phyloP scores from a whole-genome alignment of 2,113 vertebrate species.

The Myotis davidii region DNA sequence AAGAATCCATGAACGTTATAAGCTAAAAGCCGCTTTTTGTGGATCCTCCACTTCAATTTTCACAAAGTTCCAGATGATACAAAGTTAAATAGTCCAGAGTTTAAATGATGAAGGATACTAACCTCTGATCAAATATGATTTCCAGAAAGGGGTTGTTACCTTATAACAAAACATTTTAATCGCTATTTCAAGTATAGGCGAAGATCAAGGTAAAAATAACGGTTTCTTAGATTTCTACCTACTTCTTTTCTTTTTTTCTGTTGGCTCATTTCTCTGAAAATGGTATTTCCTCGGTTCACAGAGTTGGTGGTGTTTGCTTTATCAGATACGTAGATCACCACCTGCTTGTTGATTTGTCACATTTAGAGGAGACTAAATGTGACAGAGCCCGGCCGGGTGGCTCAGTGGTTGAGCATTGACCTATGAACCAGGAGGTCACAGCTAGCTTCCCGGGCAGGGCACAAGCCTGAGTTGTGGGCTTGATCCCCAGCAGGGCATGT shows the following conservation, averaged over 20 bases:
- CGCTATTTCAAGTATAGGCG: not conserved
- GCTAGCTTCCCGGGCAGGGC: too few species aligned
- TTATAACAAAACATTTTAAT: not conserved
- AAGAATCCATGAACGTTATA: not conserved
- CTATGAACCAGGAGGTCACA: too few species aligned
- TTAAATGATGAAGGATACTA: not conserved
- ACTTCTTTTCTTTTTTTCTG: not conserved
- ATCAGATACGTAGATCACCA: not conserved
- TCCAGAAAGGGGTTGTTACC: not conserved
- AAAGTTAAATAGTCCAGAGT: not conserved
- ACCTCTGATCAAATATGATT: not conserved
- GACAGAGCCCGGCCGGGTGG: too few species aligned
- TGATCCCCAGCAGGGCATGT: too few species aligned
- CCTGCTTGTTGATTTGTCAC: not conserved
- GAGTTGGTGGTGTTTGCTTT: conserved; percentile 12
- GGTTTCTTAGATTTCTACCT: not conserved
- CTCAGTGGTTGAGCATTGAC: too few species aligned
- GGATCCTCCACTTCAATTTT: not conserved
- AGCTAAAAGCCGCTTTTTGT: not conserved
- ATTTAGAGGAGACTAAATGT: not conserved
- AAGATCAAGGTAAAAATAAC: not conserved
- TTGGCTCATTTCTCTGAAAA: not conserved
- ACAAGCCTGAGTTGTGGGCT: too few species aligned
- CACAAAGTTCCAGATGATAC: not conserved
- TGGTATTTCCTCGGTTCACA: not conserved